Conservation (phyloP, 37 sponge, comb jelly and placozoan genomes). For the Halisarca cf. caerulea region DNA sequence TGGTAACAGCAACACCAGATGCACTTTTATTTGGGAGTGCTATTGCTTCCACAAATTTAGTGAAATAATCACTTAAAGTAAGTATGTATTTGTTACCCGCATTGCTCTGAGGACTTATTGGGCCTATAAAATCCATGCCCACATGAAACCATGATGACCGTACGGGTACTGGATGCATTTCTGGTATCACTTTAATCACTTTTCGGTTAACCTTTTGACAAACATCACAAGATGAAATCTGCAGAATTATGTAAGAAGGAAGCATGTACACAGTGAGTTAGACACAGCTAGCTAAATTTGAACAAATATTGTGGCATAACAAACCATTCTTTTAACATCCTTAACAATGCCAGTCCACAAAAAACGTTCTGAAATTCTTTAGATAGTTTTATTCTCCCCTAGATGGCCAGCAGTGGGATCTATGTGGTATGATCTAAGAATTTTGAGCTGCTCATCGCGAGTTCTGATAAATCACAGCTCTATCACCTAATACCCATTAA, state of each 20-base stretch:
- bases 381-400: conserved; percentile 28
- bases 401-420: conserved; percentile 30
- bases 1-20: background rate
- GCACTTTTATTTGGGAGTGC: background rate
- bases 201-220: background rate
- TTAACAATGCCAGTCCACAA: conserved; percentile 28
- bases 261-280: conserved; percentile 1
- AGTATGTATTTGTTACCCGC: background rate
- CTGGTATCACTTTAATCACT: background rate
- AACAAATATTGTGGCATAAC: background rate
- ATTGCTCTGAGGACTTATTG: background rate
- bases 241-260: background rate
- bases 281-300: too few relatives aligned
- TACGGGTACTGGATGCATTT: background rate
- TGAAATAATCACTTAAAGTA: background rate
- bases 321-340: background rate
- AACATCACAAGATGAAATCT: conserved; percentile 7
- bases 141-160: background rate
- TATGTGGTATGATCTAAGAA: conserved; percentile 18
- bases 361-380: conserved; percentile 24
- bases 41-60: background rate
- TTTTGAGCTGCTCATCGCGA: conserved; percentile 13
- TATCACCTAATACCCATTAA: background rate
- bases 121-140: background rate
- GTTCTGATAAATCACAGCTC: background rate